Conservation (phyloP, 1,140 invertebrate species). For the Drosophila athabasca region DNA sequence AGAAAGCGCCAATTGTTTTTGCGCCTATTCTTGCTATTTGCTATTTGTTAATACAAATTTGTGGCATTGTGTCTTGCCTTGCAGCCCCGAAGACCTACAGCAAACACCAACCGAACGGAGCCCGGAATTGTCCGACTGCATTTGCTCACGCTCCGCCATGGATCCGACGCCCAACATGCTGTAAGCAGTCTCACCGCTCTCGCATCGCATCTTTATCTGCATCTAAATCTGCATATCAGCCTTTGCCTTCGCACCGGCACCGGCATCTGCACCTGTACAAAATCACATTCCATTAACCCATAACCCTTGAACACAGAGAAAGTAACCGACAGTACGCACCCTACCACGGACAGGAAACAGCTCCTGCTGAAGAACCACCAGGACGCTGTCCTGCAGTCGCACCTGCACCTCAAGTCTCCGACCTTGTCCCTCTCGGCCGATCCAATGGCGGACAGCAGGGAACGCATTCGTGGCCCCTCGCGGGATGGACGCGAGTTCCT, state of each 20-base stretch:
- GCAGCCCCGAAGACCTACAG: conserved; percentile 26
- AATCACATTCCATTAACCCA: conserved; percentile 53
- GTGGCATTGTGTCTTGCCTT: conserved; percentile 47
- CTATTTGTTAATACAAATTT: conserved; percentile 66
- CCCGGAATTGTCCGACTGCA: conserved; percentile 3
- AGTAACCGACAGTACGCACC: conserved; percentile 25
- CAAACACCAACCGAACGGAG: conserved; percentile 8
- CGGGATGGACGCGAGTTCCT: conserved; percentile 86
- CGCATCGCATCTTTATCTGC: conserved; percentile 33
- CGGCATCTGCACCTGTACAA: conserved; percentile 57
- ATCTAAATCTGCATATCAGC: conserved; percentile 36
- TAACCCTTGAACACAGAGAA: conserved; percentile 3
- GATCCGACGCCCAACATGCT: conserved; percentile 64
- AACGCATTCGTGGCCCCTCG: conserved; percentile 84
- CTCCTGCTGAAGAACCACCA: conserved; percentile 78
- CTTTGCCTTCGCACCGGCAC: conserved; percentile 31
- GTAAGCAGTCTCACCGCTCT: conserved; percentile 58
- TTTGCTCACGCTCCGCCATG: conserved; percentile 35
- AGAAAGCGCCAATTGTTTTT: conserved; percentile 72
- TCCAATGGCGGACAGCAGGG: conserved; percentile 86
- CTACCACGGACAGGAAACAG: conserved; percentile 64
- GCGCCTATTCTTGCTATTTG: conserved; percentile 70
- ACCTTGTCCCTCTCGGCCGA: conserved; percentile 34
- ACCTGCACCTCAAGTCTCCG: conserved; percentile 32
- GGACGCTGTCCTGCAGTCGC: conserved; percentile 55